Evolutionary conservation across 2,888 invertebrate genomes (phyloP).

Genomic region (Volucella bombylans): DNA sequence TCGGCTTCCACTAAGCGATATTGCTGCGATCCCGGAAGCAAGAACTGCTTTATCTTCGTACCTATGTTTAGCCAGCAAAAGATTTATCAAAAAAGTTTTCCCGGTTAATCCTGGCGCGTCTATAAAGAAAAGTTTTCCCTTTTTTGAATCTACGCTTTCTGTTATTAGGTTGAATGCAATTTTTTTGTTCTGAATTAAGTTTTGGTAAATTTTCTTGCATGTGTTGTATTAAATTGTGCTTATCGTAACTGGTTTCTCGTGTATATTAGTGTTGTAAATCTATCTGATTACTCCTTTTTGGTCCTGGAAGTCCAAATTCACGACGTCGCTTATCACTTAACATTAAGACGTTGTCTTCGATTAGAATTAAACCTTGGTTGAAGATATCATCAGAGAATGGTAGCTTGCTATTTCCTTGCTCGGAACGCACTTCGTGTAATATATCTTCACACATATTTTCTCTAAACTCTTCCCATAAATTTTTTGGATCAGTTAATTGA

Average conservation of each 20-base stretch:
- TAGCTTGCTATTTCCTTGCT: no score
- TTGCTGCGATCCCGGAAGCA: not conserved
- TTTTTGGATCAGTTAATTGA: not conserved
- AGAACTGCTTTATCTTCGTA: not conserved
- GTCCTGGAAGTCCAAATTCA: not conserved
- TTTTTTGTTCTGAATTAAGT: not conserved
- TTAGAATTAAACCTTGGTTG: not conserved
- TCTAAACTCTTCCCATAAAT: not conserved
- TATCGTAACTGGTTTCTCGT: no score
- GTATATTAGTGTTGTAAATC: not conserved
- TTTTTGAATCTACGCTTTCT: not conserved
- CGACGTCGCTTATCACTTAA: not conserved
- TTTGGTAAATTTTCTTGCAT: not conserved
- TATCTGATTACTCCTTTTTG: not conserved
- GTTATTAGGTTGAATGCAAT: conserved; percentile 2
- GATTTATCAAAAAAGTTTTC: not conserved
- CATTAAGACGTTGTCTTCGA: not conserved
- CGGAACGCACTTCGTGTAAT: no score
- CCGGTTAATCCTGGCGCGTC: not conserved
- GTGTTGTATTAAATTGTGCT: no score
- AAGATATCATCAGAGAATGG: not conserved
- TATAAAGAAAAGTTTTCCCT: not conserved
- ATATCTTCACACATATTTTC: not conserved
- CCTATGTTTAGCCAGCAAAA: not conserved
- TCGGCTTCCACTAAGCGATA: not conserved